Evolutionary conservation across 2,113 vertebrate species (phyloP).

Genomic region (Xerus inauris): DNA sequence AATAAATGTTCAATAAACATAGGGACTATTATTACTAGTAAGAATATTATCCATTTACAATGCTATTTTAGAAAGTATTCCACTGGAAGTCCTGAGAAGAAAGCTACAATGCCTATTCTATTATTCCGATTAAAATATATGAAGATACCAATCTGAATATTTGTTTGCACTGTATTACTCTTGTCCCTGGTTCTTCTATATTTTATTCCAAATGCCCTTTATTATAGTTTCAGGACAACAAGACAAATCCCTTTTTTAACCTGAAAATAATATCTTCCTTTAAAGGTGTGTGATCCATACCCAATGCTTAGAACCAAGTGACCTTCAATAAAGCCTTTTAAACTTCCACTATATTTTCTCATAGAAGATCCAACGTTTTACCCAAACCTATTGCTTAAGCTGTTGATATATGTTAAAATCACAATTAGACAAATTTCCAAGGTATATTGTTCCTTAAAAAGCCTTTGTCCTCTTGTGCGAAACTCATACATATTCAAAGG

Average conservation of each 20-base stretch:
- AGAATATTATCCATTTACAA: background rate
- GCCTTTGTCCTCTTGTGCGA: background rate
- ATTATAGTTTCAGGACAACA: background rate
- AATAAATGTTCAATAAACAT: background rate
- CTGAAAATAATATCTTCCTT: constrained; percentile 15
- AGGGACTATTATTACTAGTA: background rate
- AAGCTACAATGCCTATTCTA: background rate
- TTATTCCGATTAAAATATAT: background rate
- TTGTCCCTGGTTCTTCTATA: background rate
- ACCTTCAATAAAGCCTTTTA: background rate
- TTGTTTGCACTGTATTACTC: background rate
- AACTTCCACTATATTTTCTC: background rate
- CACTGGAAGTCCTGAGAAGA: background rate
- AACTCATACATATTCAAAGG: constrained; percentile 57
- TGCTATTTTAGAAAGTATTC: background rate
- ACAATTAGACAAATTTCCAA: constrained; percentile 54
- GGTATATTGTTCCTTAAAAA: constrained; percentile 39
- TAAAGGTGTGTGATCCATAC: background rate
- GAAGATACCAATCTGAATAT: background rate
- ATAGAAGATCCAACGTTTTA: background rate
- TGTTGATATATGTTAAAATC: constrained; percentile 44
- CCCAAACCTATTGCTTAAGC: background rate
- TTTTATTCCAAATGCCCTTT: constrained; percentile 21
- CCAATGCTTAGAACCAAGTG: background rate
- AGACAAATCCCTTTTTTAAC: background rate